Conservation (phyloP, 2,113 vertebrate genomes). For the Sceloporus tristichus region DNA sequence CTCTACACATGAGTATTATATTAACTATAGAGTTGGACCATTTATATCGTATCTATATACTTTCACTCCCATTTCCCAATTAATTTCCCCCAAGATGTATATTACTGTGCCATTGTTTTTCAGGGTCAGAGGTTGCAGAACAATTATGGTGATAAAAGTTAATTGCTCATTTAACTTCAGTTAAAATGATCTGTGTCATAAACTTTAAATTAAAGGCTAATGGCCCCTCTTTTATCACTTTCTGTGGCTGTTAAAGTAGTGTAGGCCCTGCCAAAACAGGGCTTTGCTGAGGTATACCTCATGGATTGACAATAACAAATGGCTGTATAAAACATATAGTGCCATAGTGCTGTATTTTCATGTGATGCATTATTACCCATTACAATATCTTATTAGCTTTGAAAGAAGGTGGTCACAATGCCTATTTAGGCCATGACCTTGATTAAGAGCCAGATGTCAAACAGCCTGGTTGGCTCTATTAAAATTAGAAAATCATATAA, state of each 20-base stretch:
- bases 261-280: slow-evolving; percentile 39
- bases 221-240: slow-evolving; percentile 51
- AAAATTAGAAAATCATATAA: slow-evolving; percentile 41
- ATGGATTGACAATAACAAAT: slow-evolving; percentile 35
- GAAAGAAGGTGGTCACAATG: slow-evolving; percentile 22
- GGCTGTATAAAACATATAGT: slow-evolving; percentile 35
- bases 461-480: slow-evolving; percentile 42
- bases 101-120: slow-evolving; percentile 42
- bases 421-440: slow-evolving; percentile 36
- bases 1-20: no score
- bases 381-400: slow-evolving; percentile 14
- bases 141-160: slow-evolving; percentile 64
- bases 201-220: slow-evolving; percentile 65
- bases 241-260: slow-evolving; percentile 32
- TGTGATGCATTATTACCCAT: slow-evolving; percentile 56
- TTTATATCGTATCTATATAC: neutral
- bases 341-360: neutral
- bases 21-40: no score
- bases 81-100: slow-evolving; percentile 14
- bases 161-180: slow-evolving; percentile 64
- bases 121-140: slow-evolving; percentile 56
- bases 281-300: slow-evolving; percentile 35
- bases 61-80: slow-evolving; percentile 25
- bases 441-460: slow-evolving; percentile 5
- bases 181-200: slow-evolving; percentile 63